These are phyloP conservation scores for Leptinotarsa peninsularis DNA, from an alignment of 2,888 invertebrate species.

Conservation along the genomic window DNA sequence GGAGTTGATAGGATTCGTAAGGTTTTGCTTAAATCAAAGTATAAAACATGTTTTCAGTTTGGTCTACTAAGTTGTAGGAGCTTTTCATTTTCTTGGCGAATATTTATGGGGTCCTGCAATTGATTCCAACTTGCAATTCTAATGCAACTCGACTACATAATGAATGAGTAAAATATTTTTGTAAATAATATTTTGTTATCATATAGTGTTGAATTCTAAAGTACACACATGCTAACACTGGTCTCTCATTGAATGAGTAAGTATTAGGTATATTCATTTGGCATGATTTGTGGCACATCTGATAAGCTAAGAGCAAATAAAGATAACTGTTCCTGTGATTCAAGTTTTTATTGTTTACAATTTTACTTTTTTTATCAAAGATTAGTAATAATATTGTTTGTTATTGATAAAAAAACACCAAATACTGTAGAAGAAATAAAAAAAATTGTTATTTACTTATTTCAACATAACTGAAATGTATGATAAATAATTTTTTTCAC, in stretches of 20 bases:
- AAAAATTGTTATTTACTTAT: too few species aligned
- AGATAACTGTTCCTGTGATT: background rate
- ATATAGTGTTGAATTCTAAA: too few species aligned
- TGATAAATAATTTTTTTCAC: too few species aligned
- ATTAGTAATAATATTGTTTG: background rate
- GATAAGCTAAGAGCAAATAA: background rate
- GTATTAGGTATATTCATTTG: background rate
- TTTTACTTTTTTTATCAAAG: background rate
- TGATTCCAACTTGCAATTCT: background rate
- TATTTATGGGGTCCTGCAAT: background rate
- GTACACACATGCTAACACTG: too few species aligned
- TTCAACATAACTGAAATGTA: too few species aligned
- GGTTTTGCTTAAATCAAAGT: background rate
- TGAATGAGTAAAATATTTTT: too few species aligned
- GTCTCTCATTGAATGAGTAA: background rate
- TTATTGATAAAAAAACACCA: background rate
- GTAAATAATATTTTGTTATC: too few species aligned
- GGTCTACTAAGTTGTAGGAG: background rate
- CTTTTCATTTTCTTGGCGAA: background rate
- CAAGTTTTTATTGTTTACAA: background rate
- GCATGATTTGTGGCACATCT: background rate
- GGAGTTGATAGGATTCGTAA: background rate
- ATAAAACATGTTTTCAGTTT: slow-evolving; percentile 1
- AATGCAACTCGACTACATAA: too few species aligned
- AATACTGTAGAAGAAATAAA: too few species aligned